phyloP scores from a whole-genome alignment of 1,140 invertebrate species.

The Ephestia elutella region DNA sequence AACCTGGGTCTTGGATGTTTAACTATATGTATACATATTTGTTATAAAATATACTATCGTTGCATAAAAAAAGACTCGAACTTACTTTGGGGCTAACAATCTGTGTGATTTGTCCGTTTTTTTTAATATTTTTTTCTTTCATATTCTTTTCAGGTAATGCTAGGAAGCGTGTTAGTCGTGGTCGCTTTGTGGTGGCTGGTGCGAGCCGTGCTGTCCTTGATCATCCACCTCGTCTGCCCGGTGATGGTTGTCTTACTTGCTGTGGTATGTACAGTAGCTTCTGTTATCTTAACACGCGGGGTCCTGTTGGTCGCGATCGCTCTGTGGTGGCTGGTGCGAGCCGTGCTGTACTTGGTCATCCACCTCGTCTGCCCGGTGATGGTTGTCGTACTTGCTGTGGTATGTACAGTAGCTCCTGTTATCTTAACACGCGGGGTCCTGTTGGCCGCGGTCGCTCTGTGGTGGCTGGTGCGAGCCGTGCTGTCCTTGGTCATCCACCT shows the following conservation, averaged over 20 bases:
- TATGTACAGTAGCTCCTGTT: slow-evolving; percentile 32
- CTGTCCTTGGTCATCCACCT: slow-evolving; percentile 50
- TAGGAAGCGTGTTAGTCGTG: slow-evolving; percentile 55
- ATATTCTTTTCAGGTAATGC: slow-evolving; percentile 56
- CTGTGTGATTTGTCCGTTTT: no score
- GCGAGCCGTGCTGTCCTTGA: slow-evolving; percentile 39
- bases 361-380: slow-evolving; percentile 56
- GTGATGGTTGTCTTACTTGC: slow-evolving; percentile 52
- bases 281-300: no score
- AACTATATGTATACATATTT: no score
- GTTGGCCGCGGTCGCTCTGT: slow-evolving; percentile 49
- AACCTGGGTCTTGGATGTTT: no score
- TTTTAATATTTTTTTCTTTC: no score
- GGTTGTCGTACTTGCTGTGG: slow-evolving; percentile 54
- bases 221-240: slow-evolving; percentile 56
- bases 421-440: no score
- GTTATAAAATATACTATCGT: no score
- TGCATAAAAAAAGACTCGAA: no score
- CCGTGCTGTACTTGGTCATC: slow-evolving; percentile 42
- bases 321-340: slow-evolving; percentile 59
- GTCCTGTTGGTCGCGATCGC: slow-evolving; percentile 52
- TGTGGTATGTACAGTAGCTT: slow-evolving; percentile 40
- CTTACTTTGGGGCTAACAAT: no score
- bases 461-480: slow-evolving; percentile 57
- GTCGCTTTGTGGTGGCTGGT: slow-evolving; percentile 60